Evolutionary conservation across 2,888 invertebrate genomes (phyloP).

Genomic region (Phrixothrix hirtus): DNA sequence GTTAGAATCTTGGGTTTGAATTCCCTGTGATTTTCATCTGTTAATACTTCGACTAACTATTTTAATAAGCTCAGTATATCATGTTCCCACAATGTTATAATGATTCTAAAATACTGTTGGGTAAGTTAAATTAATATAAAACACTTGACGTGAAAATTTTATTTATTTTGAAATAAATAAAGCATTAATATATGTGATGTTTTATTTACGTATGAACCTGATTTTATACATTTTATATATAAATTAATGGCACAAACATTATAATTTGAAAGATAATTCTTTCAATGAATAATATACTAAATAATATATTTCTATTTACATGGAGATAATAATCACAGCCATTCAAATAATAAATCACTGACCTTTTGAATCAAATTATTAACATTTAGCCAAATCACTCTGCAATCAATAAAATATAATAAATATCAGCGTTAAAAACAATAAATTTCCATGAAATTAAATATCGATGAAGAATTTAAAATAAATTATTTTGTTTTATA

Average conservation of each 20-base stretch:
- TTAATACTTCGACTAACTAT: too few species aligned
- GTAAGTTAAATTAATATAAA: not conserved
- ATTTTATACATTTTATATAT: conserved; percentile 36
- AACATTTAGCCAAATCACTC: conserved; percentile 17
- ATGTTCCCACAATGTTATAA: too few species aligned
- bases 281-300: conserved; percentile 26
- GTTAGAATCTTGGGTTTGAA: too few species aligned
- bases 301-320: conserved; percentile 34
- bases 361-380: conserved; percentile 31
- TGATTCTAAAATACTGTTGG: too few species aligned
- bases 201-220: conserved; percentile 28
- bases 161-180: not conserved
- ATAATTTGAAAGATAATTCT: conserved; percentile 36
- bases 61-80: too few species aligned
- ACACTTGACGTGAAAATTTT: not conserved
- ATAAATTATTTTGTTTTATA: too few species aligned
- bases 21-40: not conserved
- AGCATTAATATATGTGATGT: conserved; percentile 9
- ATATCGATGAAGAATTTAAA: too few species aligned
- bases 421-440: conserved; percentile 21
- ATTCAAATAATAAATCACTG: conserved; percentile 41
- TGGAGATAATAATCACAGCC: conserved; percentile 40
- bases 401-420: conserved; percentile 24
- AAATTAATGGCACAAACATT: conserved; percentile 45
- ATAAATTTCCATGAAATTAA: too few species aligned